A percentile compares a stretch with the other conserved stretches of the same genome.
Conservation (phyloP, 2,113 vertebrate genomes). For the Terrapene triunguis region DNA sequence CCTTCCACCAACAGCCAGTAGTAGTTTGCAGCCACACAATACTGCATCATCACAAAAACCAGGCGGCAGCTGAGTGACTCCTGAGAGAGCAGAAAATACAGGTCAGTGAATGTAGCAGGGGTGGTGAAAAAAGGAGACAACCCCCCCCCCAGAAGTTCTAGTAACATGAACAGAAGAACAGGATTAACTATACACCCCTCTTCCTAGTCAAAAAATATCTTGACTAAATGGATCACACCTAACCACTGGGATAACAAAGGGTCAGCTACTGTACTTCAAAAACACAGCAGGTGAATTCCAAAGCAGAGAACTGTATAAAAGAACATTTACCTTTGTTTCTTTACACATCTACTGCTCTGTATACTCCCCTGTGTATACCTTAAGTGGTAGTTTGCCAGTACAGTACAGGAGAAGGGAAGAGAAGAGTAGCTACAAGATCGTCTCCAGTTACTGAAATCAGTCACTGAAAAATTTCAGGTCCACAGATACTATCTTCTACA, state of each 20-base stretch:
- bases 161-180: neutral
- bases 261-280: neutral
- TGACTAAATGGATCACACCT: neutral
- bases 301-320: neutral
- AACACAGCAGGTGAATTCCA: neutral
- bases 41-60: conserved; percentile 97
- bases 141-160: neutral
- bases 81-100: conserved; percentile 70
- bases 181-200: neutral
- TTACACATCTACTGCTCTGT: neutral
- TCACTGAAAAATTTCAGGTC: neutral
- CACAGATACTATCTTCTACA: neutral
- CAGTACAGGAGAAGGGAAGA: neutral
- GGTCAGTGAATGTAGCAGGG: neutral
- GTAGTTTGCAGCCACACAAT: conserved; percentile 96
- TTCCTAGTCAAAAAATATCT: neutral
- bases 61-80: conserved; percentile 89
- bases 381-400: neutral
- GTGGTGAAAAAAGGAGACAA: neutral
- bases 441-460: neutral
- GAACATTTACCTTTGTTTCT: neutral
- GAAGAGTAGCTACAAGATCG: neutral
- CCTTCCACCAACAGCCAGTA: conserved; percentile 98
- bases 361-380: neutral
- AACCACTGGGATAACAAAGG: neutral